Conservation (phyloP, 2,888 invertebrate genomes). For the Mesoligia furuncula region DNA sequence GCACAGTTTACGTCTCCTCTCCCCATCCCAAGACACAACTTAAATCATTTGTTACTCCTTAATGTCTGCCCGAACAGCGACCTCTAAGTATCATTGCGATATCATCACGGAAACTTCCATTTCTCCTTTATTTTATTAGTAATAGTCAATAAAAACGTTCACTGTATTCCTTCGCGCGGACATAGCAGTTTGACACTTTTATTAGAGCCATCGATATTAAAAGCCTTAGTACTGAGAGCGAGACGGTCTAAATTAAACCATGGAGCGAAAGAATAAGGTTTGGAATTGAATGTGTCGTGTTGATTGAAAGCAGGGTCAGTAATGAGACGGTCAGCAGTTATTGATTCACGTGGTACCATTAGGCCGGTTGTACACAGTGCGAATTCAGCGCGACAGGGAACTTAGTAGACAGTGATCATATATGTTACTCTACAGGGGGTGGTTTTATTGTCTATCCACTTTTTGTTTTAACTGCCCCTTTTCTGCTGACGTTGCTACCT, state of each 20-base stretch:
- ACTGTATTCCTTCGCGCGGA: conserved; percentile 81
- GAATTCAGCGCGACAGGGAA: conserved; percentile 70
- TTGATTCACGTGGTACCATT: conserved; percentile 87
- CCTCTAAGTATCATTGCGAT: conserved; percentile 66
- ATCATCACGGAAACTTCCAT: conserved; percentile 68
- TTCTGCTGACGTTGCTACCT: conserved; percentile 56
- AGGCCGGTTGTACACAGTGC: conserved; percentile 72
- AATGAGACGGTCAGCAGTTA: conserved; percentile 89
- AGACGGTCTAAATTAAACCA: conserved; percentile 58
- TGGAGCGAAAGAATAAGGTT: conserved; percentile 59
- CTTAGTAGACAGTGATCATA: conserved; percentile 66
- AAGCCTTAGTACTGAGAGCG: conserved; percentile 68
- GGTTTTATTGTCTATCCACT: conserved; percentile 58
- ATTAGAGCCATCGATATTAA: conserved; percentile 79
- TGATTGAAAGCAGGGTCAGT: conserved; percentile 86
- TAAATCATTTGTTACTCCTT: conserved; percentile 64
- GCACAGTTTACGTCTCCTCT: conserved; percentile 35
- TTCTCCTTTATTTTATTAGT: conserved; percentile 80
- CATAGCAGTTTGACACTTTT: conserved; percentile 81
- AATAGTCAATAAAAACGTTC: conserved; percentile 82
- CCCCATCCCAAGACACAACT: conserved; percentile 49
- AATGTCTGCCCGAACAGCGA: conserved; percentile 54
- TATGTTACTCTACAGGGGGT: conserved; percentile 61
- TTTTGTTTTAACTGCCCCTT: conserved; percentile 63
- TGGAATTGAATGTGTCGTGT: conserved; percentile 64